phyloP scores from a whole-genome alignment of 2,113 vertebrate genomes.

The Pygoscelis adeliae region DNA sequence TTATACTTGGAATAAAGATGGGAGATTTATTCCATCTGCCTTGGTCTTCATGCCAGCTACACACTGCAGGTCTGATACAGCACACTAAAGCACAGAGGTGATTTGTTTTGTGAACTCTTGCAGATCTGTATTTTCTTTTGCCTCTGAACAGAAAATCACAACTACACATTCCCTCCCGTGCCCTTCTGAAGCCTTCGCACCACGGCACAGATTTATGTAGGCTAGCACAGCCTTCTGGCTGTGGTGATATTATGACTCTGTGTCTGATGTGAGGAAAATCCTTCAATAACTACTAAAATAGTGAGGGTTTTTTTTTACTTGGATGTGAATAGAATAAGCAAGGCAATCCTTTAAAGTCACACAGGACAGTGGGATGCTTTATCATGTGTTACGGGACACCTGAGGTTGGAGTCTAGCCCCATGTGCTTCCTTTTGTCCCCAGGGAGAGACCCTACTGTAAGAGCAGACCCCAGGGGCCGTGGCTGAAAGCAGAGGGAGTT shows the following conservation, averaged over 20 bases:
- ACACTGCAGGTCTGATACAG: background rate
- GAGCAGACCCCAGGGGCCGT: background rate
- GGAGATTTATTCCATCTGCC: background rate
- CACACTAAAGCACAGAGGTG: background rate
- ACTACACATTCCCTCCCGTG: background rate
- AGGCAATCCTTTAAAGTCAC: background rate
- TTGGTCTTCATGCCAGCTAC: background rate
- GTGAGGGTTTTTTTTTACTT: background rate
- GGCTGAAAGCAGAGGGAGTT: background rate
- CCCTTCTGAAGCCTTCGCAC: background rate
- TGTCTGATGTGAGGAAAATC: background rate
- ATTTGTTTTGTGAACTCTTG: background rate
- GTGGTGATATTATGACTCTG: accelerated
- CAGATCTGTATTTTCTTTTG: background rate
- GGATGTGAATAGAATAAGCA: background rate
- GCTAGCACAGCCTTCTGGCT: background rate
- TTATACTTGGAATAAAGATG: background rate
- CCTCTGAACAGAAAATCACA: background rate
- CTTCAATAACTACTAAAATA: background rate
- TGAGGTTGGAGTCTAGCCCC: background rate
- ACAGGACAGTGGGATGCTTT: background rate
- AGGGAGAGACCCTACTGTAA: background rate
- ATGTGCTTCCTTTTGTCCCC: background rate
- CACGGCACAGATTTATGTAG: accelerated
- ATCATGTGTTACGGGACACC: background rate